These are phyloP conservation scores for Catharus bicknelli DNA, from an alignment of 2,113 vertebrate species.

Conservation along the genomic window DNA sequence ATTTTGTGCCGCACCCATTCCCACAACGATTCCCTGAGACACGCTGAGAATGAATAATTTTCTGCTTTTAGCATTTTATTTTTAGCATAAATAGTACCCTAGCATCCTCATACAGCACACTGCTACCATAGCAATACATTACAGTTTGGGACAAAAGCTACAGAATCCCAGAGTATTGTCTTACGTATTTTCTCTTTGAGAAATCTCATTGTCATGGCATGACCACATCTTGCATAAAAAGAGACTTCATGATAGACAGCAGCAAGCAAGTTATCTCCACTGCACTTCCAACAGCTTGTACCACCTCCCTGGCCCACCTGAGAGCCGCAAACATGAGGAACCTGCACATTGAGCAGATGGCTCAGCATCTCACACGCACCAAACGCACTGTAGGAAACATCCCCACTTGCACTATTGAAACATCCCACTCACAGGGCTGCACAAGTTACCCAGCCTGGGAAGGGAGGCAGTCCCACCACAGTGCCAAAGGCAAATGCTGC, in stretches of 20 bases:
- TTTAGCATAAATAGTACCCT: slow-evolving; percentile 39
- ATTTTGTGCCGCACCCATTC: neutral
- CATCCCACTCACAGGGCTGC: neutral
- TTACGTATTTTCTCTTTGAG: neutral
- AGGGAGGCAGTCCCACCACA: fast-evolving
- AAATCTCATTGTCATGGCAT: neutral
- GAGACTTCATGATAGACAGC: neutral
- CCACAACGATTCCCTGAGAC: neutral
- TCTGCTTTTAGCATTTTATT: slow-evolving; percentile 42
- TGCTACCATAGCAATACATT: slow-evolving; percentile 50
- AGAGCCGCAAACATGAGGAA: neutral
- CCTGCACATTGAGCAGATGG: neutral
- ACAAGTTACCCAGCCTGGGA: neutral
- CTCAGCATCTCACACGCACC: neutral
- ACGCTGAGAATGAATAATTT: neutral
- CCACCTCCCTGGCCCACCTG: fast-evolving
- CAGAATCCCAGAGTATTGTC: neutral
- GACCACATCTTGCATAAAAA: neutral
- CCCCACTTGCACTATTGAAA: neutral
- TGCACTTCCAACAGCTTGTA: neutral
- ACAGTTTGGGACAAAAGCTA: slow-evolving; percentile 32
- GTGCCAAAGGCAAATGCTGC: neutral
- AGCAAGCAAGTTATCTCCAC: neutral
- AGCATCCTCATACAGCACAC: slow-evolving; percentile 1
- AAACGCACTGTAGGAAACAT: neutral